These are phyloP conservation scores for Pantelozetes paolii DNA, from an alignment of 2,888 invertebrate genomes.

Conservation along the genomic window DNA sequence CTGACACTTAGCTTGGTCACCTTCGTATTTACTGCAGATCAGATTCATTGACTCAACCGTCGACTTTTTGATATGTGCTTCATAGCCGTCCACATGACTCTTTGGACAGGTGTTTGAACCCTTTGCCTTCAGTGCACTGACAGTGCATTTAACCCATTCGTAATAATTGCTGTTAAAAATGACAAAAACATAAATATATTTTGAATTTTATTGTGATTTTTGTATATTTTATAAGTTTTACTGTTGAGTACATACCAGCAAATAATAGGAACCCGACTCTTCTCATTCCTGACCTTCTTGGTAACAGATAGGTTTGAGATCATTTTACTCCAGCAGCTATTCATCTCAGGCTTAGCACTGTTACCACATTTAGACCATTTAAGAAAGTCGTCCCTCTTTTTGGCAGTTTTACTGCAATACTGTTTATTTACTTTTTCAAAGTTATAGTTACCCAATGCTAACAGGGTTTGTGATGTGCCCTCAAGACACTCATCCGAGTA, in stretches of 20 bases:
- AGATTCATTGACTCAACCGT: slow-evolving; percentile 39
- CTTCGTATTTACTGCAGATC: slow-evolving; percentile 40
- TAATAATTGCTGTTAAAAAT: slow-evolving; percentile 34
- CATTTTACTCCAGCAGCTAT: slow-evolving; percentile 35
- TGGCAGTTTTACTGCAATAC: slow-evolving; percentile 39
- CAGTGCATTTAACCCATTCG: slow-evolving; percentile 36
- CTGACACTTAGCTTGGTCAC: slow-evolving; percentile 11
- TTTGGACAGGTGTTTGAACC: not conserved
- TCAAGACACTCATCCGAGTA: slow-evolving; percentile 37
- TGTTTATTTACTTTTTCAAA: slow-evolving; percentile 35
- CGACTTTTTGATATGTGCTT: slow-evolving; percentile 30
- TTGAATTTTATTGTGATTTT: too few relatives aligned
- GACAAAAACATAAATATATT: not conserved
- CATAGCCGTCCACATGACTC: slow-evolving; percentile 10
- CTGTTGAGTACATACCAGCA: slow-evolving; percentile 33
- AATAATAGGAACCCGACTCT: slow-evolving; percentile 32
- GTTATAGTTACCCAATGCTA: slow-evolving; percentile 30
- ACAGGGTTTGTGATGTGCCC: slow-evolving; percentile 39
- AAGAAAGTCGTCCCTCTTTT: slow-evolving; percentile 11
- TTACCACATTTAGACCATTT: slow-evolving; percentile 38
- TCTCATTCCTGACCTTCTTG: slow-evolving; percentile 32
- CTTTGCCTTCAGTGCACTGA: slow-evolving; percentile 1
- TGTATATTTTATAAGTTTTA: not conserved
- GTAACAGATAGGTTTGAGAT: not conserved
- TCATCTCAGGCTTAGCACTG: slow-evolving; percentile 22